Conservation (phyloP, 35 echinoderm and acorn worm species). For the Lytechinus pictus region DNA sequence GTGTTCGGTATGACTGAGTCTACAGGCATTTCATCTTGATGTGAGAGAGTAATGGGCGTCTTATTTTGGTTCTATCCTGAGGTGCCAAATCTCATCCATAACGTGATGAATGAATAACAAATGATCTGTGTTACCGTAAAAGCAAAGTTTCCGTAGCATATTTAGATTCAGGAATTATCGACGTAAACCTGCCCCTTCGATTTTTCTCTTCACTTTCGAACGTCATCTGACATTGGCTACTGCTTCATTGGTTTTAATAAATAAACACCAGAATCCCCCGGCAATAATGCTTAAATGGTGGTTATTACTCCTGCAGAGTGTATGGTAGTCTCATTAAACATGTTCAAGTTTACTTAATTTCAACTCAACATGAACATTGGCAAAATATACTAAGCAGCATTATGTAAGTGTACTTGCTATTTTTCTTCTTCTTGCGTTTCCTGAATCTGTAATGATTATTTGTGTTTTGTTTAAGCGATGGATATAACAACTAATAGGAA, state of each 20-base stretch:
- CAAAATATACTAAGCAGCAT: too few species aligned
- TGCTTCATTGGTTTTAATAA: neutral
- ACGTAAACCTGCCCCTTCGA: neutral
- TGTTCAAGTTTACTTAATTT: too few species aligned
- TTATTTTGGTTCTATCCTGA: neutral
- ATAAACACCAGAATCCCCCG: too few species aligned
- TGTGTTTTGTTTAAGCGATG: too few species aligned
- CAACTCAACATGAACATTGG: too few species aligned
- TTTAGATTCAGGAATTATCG: neutral
- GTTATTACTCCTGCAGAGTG: too few species aligned
- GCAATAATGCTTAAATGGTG: neutral
- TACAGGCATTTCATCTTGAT: neutral
- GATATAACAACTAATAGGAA: too few species aligned
- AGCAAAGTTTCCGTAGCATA: neutral
- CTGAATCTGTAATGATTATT: too few species aligned
- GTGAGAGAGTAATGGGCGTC: neutral
- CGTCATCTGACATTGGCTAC: neutral
- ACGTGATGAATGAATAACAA: neutral
- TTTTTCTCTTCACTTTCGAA: neutral
- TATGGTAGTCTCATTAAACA: too few species aligned
- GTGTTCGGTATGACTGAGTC: neutral
- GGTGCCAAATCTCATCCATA: neutral
- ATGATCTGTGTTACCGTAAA: neutral
- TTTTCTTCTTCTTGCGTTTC: too few species aligned
- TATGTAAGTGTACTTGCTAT: too few species aligned